Percentiles rank a stretch among this genome's conserved stretches.
phyloP scores from a whole-genome alignment of 1,140 invertebrate species.

The Procambarus virginalis region DNA sequence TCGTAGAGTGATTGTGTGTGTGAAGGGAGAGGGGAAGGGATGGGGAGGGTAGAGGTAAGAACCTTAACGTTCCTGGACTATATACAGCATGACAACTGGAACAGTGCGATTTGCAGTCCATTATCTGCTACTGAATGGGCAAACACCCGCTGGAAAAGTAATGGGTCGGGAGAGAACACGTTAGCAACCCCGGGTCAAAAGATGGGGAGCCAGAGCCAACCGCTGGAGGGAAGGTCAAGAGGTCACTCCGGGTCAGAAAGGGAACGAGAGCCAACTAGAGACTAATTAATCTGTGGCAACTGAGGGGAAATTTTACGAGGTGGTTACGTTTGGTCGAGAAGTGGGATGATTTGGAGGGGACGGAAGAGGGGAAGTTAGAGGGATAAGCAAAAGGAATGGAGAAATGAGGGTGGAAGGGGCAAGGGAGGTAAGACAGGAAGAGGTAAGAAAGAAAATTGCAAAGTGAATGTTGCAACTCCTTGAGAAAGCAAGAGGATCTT shows the following conservation, averaged over 20 bases:
- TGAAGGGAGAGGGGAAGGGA: too few species aligned
- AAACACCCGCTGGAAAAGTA: conserved; percentile 11
- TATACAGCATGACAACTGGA: conserved; percentile 25
- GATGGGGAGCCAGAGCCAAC: neutral
- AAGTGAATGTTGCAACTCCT: neutral
- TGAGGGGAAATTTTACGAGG: conserved; percentile 17
- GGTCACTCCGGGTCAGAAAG: neutral
- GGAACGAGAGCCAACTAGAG: conserved; percentile 21
- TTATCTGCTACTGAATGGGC: conserved; percentile 13
- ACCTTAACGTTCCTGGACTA: neutral
- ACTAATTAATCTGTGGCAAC: conserved; percentile 31
- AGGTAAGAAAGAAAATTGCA: neutral
- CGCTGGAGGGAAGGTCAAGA: neutral
- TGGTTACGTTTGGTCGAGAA: neutral
- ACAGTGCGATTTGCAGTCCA: conserved; percentile 25
- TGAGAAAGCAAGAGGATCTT: neutral
- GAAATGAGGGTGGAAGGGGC: neutral
- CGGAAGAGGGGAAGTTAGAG: neutral
- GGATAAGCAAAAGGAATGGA: neutral
- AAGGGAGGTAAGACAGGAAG: neutral
- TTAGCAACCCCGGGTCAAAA: too few species aligned
- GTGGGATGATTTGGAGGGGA: neutral
- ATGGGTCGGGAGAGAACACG: neutral
- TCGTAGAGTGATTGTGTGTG: too few species aligned
- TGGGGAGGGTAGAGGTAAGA: neutral